phyloP scores from a whole-genome alignment of 2,888 invertebrate species.

The Thymelicus sylvestris region DNA sequence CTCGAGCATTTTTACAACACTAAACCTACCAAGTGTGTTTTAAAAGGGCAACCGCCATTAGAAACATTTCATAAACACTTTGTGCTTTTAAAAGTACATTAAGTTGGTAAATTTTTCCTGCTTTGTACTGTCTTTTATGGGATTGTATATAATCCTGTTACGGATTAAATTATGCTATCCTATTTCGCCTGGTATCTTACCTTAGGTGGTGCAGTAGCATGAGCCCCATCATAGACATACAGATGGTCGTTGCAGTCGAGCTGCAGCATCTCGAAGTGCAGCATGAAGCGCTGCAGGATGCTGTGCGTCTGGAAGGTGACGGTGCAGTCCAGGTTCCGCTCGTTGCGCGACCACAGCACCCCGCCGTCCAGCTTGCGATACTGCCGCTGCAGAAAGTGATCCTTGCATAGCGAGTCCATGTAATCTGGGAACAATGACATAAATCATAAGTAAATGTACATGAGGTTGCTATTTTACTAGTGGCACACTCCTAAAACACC shows the following conservation, averaged over 20 bases:
- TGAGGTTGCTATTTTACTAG: no score
- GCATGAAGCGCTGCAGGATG: constrained; percentile 96
- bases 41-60: neutral
- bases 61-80: no score
- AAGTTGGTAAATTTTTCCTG: neutral
- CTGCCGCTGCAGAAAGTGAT: constrained; percentile 94
- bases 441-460: no score
- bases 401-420: constrained; percentile 95
- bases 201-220: constrained; percentile 94
- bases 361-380: constrained; percentile 97
- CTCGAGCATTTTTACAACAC: no score
- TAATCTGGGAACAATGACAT: constrained; percentile 88
- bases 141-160: no score
- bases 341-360: constrained; percentile 95
- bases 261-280: constrained; percentile 95
- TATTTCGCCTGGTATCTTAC: constrained; percentile 72
- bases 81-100: neutral
- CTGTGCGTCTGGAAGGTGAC: constrained; percentile 98
- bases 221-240: constrained; percentile 96
- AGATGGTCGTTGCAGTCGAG: constrained; percentile 97
- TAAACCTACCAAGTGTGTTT: neutral
- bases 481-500: no score
- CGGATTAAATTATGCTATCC: no score
- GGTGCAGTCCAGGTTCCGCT: constrained; percentile 95
- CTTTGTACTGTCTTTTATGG: no score